These are phyloP conservation scores for Cyrtonyx montezumae DNA, from an alignment of 2,113 vertebrate species.

Conservation along the genomic window DNA sequence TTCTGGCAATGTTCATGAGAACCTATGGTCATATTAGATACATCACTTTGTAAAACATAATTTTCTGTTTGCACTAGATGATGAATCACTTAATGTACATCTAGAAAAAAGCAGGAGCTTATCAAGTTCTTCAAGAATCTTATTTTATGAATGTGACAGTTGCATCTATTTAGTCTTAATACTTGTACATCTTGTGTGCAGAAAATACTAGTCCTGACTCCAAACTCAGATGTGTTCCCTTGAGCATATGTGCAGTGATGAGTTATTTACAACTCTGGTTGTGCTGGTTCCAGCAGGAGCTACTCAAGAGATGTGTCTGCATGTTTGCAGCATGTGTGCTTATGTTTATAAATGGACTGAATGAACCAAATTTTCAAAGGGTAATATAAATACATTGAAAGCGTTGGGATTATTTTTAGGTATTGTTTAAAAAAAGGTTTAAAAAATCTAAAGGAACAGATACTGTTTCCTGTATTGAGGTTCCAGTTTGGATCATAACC, in stretches of 20 bases:
- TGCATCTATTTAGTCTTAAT: background rate
- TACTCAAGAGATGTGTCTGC: background rate
- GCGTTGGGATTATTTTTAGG: background rate
- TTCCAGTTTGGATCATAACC: background rate
- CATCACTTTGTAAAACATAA: background rate
- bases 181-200: background rate
- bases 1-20: background rate
- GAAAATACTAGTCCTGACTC: background rate
- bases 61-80: background rate
- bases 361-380: background rate
- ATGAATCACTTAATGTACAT: background rate
- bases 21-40: background rate
- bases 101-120: background rate
- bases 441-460: background rate
- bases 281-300: rapidly evolving
- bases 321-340: background rate
- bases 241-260: background rate
- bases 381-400: background rate
- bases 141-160: background rate
- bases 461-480: rapidly evolving
- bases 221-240: rapidly evolving
- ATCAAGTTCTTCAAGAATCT: background rate
- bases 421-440: no score
- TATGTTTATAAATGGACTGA: background rate
- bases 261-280: background rate